Base-by-base conservation (phyloP, 1,140 invertebrate genomes). In the Zaprionus capensis region DNA sequence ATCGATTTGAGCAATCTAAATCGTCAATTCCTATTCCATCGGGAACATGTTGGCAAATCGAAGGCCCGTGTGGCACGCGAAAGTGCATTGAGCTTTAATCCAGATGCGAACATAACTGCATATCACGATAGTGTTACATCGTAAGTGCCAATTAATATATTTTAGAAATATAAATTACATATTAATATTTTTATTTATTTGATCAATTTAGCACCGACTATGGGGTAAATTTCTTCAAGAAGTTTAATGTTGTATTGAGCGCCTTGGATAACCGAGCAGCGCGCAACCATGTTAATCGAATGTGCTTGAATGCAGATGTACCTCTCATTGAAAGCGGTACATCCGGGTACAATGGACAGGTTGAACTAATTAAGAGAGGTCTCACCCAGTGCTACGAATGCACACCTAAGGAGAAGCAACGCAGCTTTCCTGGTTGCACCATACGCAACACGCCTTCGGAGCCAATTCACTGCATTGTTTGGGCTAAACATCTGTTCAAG, bases 1-100 rank as follows among this genome's bases (percentile, higher is more conserved):
- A 99, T 99, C 91, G 99, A 99, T 94, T 97, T 99, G n/a, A 99
- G 98, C 93, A 99, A 99, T 93, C 94, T 99, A 38, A 99, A 99
- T 93, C 95, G 99, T 15, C 99, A 99, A 93, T 99, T 99, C 94
- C 93, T 99, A 4, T 99, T 99, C 92, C 96, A 98, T 91, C 98
- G 98, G 88, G 96, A 99, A 91, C 99, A 99, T 95, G 98, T 99
- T 76, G 98, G 98, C 5, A 98, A 99, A 93, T 97, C 98, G 3
- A 99, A 99, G 94, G 96, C 97, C 1, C 93, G 95, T 41, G 96
- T 98, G 55, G 99, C 99, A 0, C 95, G 95, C 71, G 97, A 98
- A 93, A 98, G 97, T 91, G 98, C 98, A 14, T 93, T 98, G 5
- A 95, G 95, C 80, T 98, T 98, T 86, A 98, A 98, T 94, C 97